phyloP scores from a whole-genome alignment of 2,113 vertebrate species.

The Megaptera novaeangliae region DNA sequence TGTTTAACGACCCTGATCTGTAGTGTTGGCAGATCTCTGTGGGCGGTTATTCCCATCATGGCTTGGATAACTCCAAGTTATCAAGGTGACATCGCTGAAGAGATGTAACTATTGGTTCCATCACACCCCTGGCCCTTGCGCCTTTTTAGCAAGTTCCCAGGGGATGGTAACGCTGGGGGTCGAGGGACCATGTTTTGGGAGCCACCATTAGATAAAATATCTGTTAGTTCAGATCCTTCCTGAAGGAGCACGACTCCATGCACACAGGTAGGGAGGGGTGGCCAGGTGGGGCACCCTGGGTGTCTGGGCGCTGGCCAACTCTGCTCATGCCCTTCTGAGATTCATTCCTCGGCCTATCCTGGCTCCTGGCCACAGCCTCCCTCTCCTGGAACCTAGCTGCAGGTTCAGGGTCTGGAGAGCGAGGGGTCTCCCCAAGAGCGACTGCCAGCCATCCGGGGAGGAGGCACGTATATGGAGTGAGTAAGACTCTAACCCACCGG shows the following conservation, averaged over 20 bases:
- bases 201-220: not conserved
- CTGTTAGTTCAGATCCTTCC: too few relatives aligned
- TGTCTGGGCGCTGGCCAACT: not conserved
- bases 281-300: not conserved
- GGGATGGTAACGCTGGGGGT: not conserved
- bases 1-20: not conserved
- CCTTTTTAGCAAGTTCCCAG: not conserved
- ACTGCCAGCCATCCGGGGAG: constrained; percentile 49
- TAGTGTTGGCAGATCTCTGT: too few relatives aligned
- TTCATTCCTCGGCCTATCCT: too few relatives aligned
- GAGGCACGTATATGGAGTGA: not conserved
- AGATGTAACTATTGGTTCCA: accelerated
- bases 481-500: not conserved
- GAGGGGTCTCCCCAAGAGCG: not conserved
- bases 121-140: not conserved
- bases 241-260: accelerated
- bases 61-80: not conserved
- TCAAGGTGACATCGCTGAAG: accelerated
- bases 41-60: too few relatives aligned
- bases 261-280: accelerated
- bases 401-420: not conserved
- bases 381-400: not conserved
- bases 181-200: not conserved
- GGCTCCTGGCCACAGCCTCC: not conserved
- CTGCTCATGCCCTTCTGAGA: not conserved